These are phyloP conservation scores for Promerops cafer DNA, from an alignment of 2,113 vertebrate genomes.

Conservation along the genomic window DNA sequence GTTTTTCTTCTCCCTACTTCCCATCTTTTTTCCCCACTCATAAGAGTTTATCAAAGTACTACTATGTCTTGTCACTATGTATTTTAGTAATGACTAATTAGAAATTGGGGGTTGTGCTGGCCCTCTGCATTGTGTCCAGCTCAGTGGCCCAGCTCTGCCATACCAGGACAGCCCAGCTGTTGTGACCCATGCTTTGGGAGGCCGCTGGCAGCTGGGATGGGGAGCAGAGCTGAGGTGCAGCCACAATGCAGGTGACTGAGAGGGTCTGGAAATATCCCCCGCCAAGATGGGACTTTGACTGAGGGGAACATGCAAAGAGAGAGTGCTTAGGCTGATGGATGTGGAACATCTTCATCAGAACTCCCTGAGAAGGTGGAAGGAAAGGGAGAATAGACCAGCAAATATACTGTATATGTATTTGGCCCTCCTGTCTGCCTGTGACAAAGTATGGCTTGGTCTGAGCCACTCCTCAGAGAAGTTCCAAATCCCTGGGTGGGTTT, in stretches of 20 bases:
- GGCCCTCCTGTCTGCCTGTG: neutral
- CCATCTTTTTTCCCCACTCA: neutral
- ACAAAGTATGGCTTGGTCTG: neutral
- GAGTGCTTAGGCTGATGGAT: neutral
- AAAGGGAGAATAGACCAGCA: neutral
- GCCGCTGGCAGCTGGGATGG: neutral
- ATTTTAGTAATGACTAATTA: neutral
- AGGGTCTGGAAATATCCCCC: neutral
- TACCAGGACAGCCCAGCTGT: neutral
- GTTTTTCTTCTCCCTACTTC: neutral
- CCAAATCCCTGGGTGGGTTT: neutral
- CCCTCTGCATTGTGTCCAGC: accelerated
- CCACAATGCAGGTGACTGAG: neutral
- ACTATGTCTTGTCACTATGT: neutral
- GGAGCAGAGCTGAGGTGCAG: neutral
- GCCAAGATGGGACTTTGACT: neutral
- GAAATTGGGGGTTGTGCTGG: neutral
- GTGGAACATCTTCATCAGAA: neutral
- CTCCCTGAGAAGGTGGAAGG: neutral
- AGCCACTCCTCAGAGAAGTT: neutral
- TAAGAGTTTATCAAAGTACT: neutral
- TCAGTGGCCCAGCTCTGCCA: neutral
- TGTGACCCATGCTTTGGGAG: accelerated
- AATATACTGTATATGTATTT: neutral
- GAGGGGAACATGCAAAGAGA: neutral